Evolutionary conservation across 2,113 vertebrate species (phyloP).

Genomic region (Apodemus sylvaticus): DNA sequence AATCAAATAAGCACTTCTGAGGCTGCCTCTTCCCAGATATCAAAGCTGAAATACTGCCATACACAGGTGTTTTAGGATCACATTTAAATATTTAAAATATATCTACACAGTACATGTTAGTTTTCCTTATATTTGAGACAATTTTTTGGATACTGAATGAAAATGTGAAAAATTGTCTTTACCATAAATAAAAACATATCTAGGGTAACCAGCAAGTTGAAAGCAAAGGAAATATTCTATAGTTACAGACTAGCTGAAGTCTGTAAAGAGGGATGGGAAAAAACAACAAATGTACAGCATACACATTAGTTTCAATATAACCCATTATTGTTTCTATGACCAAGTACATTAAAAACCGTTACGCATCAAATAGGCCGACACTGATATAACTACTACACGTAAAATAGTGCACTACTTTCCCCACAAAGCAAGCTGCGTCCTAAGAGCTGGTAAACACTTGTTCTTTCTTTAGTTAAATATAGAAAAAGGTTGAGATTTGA

Average conservation of each 20-base stretch:
- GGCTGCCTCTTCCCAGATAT: conserved; percentile 83
- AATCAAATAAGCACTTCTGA: conserved; percentile 83
- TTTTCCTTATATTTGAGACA: conserved; percentile 85
- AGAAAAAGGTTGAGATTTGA: conserved; percentile 84
- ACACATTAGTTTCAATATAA: conserved; percentile 78
- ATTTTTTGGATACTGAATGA: conserved; percentile 84
- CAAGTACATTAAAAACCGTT: conserved; percentile 76
- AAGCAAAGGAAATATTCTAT: conserved; percentile 86
- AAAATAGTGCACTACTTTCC: conserved; percentile 87
- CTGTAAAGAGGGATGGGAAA: conserved; percentile 74
- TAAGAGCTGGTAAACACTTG: conserved; percentile 86
- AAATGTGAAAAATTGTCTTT: conserved; percentile 87
- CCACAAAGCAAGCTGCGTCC: conserved; percentile 88
- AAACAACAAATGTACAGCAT: conserved; percentile 74
- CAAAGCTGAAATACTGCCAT: conserved; percentile 83
- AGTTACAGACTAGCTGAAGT: conserved; percentile 81
- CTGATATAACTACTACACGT: conserved; percentile 84
- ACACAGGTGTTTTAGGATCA: conserved; percentile 84
- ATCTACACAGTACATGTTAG: conserved; percentile 89
- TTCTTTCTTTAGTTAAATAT: conserved; percentile 81
- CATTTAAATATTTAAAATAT: conserved; percentile 89
- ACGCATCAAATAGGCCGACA: conserved; percentile 89
- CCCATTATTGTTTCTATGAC: conserved; percentile 80
- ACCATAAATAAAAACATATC: conserved; percentile 85
- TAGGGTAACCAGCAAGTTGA: conserved; percentile 82